Percentiles rank a stretch among this genome's conserved stretches.
phyloP scores from a whole-genome alignment of 2,888 invertebrate genomes.

The Hedya salicella region DNA sequence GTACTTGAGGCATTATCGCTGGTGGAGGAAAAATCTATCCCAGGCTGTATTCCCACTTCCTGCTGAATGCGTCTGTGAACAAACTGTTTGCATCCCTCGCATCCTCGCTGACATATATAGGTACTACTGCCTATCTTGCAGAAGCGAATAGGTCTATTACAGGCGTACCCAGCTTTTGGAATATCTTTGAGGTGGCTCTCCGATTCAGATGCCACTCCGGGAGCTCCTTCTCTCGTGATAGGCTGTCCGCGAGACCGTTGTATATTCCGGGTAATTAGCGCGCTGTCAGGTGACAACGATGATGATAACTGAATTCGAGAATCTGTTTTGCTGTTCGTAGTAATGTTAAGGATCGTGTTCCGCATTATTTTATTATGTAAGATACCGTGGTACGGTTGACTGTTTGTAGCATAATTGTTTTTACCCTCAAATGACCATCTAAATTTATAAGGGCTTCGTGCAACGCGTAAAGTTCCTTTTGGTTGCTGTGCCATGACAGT shows the following conservation, averaged over 20 bases:
- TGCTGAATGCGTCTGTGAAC: conserved; percentile 4
- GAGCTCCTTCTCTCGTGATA: background rate
- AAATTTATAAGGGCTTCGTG: background rate
- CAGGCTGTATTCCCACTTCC: background rate
- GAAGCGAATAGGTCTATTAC: conserved; percentile 8
- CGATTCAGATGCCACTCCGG: conserved; percentile 21
- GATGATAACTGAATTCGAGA: background rate
- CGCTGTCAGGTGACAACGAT: background rate
- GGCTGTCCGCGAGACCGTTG: conserved; percentile 17
- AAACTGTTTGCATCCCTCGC: background rate
- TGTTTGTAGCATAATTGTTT: background rate
- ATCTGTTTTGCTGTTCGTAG: background rate
- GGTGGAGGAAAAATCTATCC: conserved; percentile 49
- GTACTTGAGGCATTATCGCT: conserved; percentile 44
- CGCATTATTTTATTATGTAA: conserved; percentile 28
- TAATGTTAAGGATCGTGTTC: conserved; percentile 3
- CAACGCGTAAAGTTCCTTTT: background rate
- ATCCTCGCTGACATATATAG: background rate
- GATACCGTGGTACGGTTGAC: conserved; percentile 24
- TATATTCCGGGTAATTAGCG: conserved; percentile 6
- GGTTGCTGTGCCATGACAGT: background rate
- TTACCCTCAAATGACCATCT: no score
- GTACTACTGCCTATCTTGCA: background rate
- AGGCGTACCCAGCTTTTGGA: conserved; percentile 38
- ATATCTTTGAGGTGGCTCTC: conserved; percentile 37